Conservation (phyloP, 2,113 vertebrate genomes). For the Tenrec ecaudatus region DNA sequence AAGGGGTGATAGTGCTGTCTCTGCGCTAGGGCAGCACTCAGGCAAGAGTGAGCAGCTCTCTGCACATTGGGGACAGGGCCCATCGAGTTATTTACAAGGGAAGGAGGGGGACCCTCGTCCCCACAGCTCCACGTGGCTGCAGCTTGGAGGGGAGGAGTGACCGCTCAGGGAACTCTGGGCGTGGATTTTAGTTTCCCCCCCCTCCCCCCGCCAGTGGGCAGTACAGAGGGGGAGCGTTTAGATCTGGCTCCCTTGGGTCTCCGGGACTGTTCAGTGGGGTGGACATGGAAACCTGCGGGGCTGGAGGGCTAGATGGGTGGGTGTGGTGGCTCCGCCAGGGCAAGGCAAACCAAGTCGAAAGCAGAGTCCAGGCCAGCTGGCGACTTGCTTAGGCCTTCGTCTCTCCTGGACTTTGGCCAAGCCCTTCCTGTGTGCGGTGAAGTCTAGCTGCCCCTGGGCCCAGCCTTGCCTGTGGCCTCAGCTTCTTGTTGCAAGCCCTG, state of each 20-base stretch:
- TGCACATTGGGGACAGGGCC: not conserved
- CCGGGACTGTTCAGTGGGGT: not conserved
- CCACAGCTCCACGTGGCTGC: not conserved
- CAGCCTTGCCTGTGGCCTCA: not conserved
- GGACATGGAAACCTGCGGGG: not conserved
- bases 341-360: not conserved
- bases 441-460: not conserved
- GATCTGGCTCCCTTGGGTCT: not conserved
- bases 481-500: not conserved
- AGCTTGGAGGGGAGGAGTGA: not conserved
- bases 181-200: not conserved
- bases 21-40: not conserved
- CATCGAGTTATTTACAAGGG: not conserved
- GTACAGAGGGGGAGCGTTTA: not conserved
- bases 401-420: not conserved
- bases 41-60: not conserved
- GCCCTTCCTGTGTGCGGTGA: not conserved
- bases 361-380: not conserved
- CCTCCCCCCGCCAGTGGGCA: not conserved
- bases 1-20: not conserved
- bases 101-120: not conserved
- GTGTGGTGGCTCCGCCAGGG: not conserved
- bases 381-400: constrained; percentile 30
- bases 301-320: too few species aligned
- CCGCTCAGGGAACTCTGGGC: not conserved